A percentile compares a stretch with the other conserved stretches of the same genome.
Evolutionary conservation across 2,888 invertebrate genomes (phyloP).

Genomic region (Nomada flava): DNA sequence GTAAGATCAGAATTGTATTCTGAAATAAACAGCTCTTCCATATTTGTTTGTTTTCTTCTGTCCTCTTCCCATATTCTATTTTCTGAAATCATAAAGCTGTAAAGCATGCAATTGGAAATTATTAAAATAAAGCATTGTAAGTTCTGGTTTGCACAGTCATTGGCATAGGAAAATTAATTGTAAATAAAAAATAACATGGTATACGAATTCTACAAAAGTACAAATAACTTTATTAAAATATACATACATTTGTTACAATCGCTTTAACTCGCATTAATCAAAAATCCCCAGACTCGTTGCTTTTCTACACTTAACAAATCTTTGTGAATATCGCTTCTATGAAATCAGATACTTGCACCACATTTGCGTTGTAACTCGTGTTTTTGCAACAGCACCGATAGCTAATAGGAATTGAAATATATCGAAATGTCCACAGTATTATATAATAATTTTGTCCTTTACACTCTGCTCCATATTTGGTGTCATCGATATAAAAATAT

Average conservation of each 20-base stretch:
- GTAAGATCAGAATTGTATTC: not conserved
- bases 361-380: not conserved
- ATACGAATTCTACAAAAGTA: slow-evolving; percentile 44
- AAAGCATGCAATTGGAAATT: not conserved
- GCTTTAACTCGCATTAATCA: slow-evolving; percentile 7
- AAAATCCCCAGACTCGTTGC: not conserved
- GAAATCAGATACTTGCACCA: not conserved
- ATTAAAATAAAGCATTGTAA: too few relatives aligned
- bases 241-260: slow-evolving; percentile 44
- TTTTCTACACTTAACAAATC: not conserved
- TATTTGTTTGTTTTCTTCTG: not conserved
- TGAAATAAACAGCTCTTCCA: not conserved
- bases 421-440: too few relatives aligned
- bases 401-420: too few relatives aligned
- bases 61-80: not conserved
- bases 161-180: too few relatives aligned
- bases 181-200: not conserved
- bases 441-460: not conserved
- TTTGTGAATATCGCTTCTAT: not conserved
- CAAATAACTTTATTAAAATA: slow-evolving; percentile 58
- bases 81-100: not conserved
- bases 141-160: too few relatives aligned
- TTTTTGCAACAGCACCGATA: not conserved
- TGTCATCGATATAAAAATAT: not conserved
- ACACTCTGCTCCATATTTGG: not conserved